These are phyloP conservation scores for Anarrhichthys ocellatus DNA, from an alignment of 2,113 vertebrate species.

Conservation along the genomic window DNA sequence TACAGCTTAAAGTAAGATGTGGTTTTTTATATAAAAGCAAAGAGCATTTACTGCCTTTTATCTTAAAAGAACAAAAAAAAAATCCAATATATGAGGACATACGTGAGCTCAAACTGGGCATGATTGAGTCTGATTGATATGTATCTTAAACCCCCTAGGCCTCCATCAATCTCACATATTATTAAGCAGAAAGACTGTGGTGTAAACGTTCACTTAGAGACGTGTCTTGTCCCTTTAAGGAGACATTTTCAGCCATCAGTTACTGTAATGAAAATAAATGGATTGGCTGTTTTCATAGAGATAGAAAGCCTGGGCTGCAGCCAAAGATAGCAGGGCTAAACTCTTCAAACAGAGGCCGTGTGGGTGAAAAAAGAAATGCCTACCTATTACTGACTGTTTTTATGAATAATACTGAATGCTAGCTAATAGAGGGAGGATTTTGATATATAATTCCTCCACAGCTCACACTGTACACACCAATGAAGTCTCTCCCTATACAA, in stretches of 20 bases:
- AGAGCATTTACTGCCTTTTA: slow-evolving; percentile 38
- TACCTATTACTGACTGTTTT: slow-evolving; percentile 42
- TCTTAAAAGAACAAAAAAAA: slow-evolving; percentile 22
- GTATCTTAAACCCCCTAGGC: slow-evolving; percentile 29
- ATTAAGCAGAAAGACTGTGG: slow-evolving; percentile 40
- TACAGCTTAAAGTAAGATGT: slow-evolving; percentile 37
- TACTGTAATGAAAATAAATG: slow-evolving; percentile 78
- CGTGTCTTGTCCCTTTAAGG: slow-evolving; percentile 56
- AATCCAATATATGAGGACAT: slow-evolving; percentile 42
- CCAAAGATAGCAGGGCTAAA: slow-evolving; percentile 61
- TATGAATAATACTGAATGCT: slow-evolving; percentile 13
- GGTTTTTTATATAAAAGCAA: slow-evolving; percentile 36
- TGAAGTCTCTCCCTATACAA: slow-evolving; percentile 28
- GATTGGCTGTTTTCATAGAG: slow-evolving; percentile 64
- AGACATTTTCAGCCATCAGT: slow-evolving; percentile 69
- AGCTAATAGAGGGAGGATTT: slow-evolving; percentile 27
- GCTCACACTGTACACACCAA: slow-evolving; percentile 10
- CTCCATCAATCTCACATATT: slow-evolving; percentile 41
- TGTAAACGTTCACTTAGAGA: slow-evolving; percentile 54
- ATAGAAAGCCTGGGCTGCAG: slow-evolving; percentile 53
- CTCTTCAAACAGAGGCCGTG: slow-evolving; percentile 44
- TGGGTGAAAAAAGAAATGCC: slow-evolving; percentile 43
- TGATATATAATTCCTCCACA: slow-evolving; percentile 22
- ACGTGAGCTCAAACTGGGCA: slow-evolving; percentile 15
- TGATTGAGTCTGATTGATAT: slow-evolving; percentile 47